Conservation (phyloP, 2,888 invertebrate species). For the Eucera pruinosa region DNA sequence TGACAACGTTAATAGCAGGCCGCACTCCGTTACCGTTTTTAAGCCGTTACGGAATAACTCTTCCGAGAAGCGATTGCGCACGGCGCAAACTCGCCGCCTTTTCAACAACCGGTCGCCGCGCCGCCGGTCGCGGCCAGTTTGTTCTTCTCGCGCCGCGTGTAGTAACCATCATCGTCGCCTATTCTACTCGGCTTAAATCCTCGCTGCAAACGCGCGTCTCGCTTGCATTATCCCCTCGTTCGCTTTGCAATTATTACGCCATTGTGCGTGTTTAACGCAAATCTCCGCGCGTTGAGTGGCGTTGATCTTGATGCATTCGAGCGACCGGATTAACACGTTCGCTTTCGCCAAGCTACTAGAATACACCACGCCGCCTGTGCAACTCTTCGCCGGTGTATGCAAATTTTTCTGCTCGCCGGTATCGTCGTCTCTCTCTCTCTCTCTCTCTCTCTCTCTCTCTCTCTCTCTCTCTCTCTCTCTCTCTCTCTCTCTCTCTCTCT, state of each 20-base stretch:
- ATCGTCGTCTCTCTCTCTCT: too few species aligned
- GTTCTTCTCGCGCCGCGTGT: slow-evolving; percentile 11
- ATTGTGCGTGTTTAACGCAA: slow-evolving; percentile 1
- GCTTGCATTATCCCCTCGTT: slow-evolving; percentile 7
- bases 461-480: too few species aligned
- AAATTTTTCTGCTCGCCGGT: too few species aligned
- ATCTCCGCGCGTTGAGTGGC: not conserved
- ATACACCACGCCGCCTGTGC: too few species aligned
- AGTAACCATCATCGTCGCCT: slow-evolving; percentile 8
- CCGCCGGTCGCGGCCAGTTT: slow-evolving; percentile 12
- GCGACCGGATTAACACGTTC: too few species aligned
- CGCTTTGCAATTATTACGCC: not conserved
- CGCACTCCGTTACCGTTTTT: slow-evolving; percentile 19
- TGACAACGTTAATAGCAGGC: not conserved
- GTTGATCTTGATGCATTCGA: not conserved
- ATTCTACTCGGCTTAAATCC: slow-evolving; percentile 2
- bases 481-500: too few species aligned
- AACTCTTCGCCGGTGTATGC: too few species aligned
- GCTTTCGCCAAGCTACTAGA: too few species aligned
- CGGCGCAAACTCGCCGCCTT: not conserved
- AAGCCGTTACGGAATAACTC: slow-evolving; percentile 4
- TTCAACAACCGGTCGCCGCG: slow-evolving; percentile 18
- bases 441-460: too few species aligned
- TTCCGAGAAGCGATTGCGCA: slow-evolving; percentile 27
- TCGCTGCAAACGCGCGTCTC: not conserved